Percentiles rank a stretch among this genome's conserved stretches.
phyloP scores from a whole-genome alignment of 2,888 invertebrate genomes.

The Macaria notata region DNA sequence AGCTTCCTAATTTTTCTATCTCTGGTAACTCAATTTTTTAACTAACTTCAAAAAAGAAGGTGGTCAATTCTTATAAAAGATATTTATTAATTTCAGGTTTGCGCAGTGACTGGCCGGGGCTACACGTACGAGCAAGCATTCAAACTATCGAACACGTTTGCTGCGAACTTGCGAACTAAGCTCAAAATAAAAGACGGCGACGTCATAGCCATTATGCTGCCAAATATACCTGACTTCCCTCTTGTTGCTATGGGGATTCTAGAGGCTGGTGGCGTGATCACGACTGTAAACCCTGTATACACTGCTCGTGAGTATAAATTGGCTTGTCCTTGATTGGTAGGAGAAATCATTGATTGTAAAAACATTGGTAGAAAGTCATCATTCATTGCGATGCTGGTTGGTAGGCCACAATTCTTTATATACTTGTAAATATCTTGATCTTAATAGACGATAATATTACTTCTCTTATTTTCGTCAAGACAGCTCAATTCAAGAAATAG shows the following conservation, averaged over 20 bases:
- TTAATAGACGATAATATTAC: too few relatives aligned
- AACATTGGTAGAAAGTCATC: too few relatives aligned
- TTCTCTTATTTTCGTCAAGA: too few relatives aligned
- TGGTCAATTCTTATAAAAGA: too few relatives aligned
- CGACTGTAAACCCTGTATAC: constrained; percentile 89
- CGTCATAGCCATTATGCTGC: constrained; percentile 86
- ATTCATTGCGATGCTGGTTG: too few relatives aligned
- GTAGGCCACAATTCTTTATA: too few relatives aligned
- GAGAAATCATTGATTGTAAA: too few relatives aligned
- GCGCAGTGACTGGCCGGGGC: constrained; percentile 86
- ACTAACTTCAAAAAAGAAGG: too few relatives aligned
- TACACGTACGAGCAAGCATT: constrained; percentile 87
- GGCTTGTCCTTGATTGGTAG: neutral
- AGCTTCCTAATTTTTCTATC: too few relatives aligned
- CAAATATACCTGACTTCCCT: constrained; percentile 89
- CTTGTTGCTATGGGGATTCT: constrained; percentile 85
- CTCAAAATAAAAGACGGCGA: constrained; percentile 86
- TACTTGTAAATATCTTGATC: too few relatives aligned
- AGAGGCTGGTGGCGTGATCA: constrained; percentile 86
- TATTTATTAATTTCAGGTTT: constrained; percentile 81
- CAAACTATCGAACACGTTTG: constrained; percentile 84
- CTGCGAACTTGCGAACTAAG: constrained; percentile 84
- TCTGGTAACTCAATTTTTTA: too few relatives aligned
- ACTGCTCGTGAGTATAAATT: constrained; percentile 80
- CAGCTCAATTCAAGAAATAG: too few relatives aligned